A percentile compares a stretch with the other conserved stretches of the same genome.
Evolutionary conservation across 1,140 invertebrate species (phyloP).

Genomic region (Copidosoma floridanum): DNA sequence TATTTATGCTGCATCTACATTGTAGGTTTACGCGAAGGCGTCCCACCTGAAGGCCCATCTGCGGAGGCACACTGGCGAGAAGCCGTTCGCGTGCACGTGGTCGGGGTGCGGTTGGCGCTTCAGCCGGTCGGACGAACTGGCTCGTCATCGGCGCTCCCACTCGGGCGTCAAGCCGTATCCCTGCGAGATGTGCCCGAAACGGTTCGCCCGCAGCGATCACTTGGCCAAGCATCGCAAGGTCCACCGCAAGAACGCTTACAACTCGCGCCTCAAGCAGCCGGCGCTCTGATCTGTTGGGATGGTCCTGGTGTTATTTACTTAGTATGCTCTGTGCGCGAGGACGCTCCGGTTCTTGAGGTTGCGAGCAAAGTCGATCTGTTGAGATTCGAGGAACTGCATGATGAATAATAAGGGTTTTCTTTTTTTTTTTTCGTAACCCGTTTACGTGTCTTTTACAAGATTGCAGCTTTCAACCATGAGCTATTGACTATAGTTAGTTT

Average conservation of each 20-base stretch:
- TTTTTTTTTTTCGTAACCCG: no score
- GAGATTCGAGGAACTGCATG: no score
- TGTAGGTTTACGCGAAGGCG: constrained; percentile 83
- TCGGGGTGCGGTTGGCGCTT: constrained; percentile 91
- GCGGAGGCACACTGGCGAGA: constrained; percentile 90
- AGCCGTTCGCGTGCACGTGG: constrained; percentile 90
- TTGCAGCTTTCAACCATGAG: no score
- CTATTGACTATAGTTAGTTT: no score
- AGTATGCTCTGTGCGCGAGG: no score
- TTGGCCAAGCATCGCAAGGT: constrained; percentile 87
- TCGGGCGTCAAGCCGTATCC: constrained; percentile 84
- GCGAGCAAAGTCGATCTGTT: no score
- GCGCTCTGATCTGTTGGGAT: no score
- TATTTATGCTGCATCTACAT: no score
- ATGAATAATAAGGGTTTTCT: no score
- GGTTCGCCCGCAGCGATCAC: constrained; percentile 87
- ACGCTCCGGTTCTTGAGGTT: no score
- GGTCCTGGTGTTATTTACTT: no score
- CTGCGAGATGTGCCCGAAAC: constrained; percentile 79
- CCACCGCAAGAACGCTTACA: constrained; percentile 63
- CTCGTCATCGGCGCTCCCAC: constrained; percentile 77
- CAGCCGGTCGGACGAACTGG: constrained; percentile 89
- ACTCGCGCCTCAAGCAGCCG: constrained; percentile 34
- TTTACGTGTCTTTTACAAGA: no score
- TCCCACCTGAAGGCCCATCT: constrained; percentile 93